Evolutionary conservation across 2,113 vertebrate genomes (phyloP).

Genomic region (Odobenus rosmarus): DNA sequence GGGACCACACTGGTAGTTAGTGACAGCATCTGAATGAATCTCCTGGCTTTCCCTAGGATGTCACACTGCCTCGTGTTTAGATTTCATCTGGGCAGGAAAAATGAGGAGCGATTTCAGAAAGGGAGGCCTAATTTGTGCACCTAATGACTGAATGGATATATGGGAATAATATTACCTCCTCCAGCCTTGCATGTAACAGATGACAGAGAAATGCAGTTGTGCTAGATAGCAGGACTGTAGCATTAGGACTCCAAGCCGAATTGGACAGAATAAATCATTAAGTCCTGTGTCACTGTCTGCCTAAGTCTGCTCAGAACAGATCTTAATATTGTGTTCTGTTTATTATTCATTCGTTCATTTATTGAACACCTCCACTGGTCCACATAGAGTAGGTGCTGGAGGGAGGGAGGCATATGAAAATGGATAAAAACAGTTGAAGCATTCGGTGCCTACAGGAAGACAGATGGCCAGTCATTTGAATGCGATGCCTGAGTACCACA

Average conservation of each 20-base stretch:
- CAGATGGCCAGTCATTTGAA: background rate
- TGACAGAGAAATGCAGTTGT: background rate
- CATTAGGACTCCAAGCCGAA: background rate
- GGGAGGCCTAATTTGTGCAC: background rate
- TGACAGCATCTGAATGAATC: fast-evolving
- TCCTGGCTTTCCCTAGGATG: background rate
- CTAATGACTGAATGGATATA: background rate
- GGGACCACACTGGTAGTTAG: background rate
- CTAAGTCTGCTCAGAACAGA: background rate
- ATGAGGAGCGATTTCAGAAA: background rate
- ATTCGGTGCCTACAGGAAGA: background rate
- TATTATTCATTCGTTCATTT: background rate
- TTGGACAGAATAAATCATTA: background rate
- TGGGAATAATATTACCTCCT: background rate
- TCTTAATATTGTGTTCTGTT: background rate
- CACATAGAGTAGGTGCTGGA: background rate
- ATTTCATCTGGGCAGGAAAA: background rate
- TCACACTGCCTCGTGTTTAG: background rate
- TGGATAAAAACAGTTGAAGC: background rate
- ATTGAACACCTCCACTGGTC: background rate
- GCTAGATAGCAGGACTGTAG: background rate
- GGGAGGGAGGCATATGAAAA: background rate
- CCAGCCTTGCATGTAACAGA: background rate
- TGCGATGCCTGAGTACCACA: too few relatives aligned
- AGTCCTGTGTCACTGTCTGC: background rate